Base-by-base conservation (phyloP, 2,888 invertebrate species). In the Phengaris arion region DNA sequence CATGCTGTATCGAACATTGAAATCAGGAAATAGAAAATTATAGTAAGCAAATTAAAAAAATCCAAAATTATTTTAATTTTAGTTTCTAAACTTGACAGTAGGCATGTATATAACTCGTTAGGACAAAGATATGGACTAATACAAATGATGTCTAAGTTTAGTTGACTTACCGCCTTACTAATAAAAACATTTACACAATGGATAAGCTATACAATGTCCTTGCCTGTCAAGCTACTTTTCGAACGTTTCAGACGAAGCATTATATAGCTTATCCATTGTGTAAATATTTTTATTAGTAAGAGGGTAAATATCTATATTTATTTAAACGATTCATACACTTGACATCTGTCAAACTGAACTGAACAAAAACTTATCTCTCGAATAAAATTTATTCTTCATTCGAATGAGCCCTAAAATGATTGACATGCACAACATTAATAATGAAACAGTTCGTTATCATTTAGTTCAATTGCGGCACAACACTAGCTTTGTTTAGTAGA, bases 401-500 rank as follows among this genome's bases (percentile, higher is more conserved):
- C 64, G 35, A 64, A 64, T 59, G 59, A 1, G 10, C 35, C 35
- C 13, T 64, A 22, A 12, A 35, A 35, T 35, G 64, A 64, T 35
- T 35, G 7, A 59, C 64, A 64, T 64, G 64, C 64, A 64, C 64
- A 64, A 35, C 35, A 64, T 45, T 64, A 45, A 64, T 13, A 9
- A 64, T 45, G 64, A 35, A 64, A 64, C 10, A 59, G 15, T 59
- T 64, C 35, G 12, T 13, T 35, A 45, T 64, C 2, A 64, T 64
- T 64, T 64, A 35, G 64, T 52, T 52, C 1, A 52, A 12, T 35
- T 64, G 64, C 72, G 54, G 52, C 51, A 69, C 48, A 69, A 69
- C 72, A 72, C 72, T 48, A 15, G 69, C 69, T 54, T 52, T 52
- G 51, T 22, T 69, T 69, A 48, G 69, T 69, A 13, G 15, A 22